Base-by-base conservation (phyloP, 2,797 vertebrate species). In the Paratrypauchen microcephalus region DNA sequence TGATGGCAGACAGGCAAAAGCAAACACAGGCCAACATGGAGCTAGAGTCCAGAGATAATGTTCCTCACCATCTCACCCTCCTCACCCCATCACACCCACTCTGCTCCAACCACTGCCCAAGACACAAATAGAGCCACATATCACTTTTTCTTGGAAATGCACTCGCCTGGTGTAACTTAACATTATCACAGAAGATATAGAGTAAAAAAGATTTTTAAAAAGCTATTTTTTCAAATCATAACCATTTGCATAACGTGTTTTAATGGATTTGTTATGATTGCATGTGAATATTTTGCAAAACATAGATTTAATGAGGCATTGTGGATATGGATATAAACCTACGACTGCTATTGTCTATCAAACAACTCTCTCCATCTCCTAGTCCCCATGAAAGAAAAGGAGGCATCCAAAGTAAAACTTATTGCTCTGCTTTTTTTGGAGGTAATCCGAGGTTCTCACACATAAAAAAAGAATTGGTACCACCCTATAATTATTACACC, bases 1-100 rank as follows among this genome's bases (percentile, higher is more conserved):
- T 88, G 86, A 88, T 86, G 86, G 80, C 87, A 89, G 88, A 87
- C 56, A 23, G 19, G 52, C 65, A 66, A 71, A 76, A 71, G 69
- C 72, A 77, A 63, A 63, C 69, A 65, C 72, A 68, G 50, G 73
- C 65, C 36, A 70, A 69, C 79, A 56, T 77, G 75, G 68, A 84
- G 74, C 69, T 78, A 71, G 80, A 79, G 72, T 63, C 69, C 55
- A 74, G 8, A 75, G 87, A 91, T 90, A 85, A 86, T 77, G 65
- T 71, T 66, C 74, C 76, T 15, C 72, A 48, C 60, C 6, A 13
- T 4, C 60, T 64, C 41, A 19, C 69, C 77, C 88, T 84, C 68
- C 80, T 65, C 28, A n/a, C 75, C 68, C 64, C 60, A 28, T 36
- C 47, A 28, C 64, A 32, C 19, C 26, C 28, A 54, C 64, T 36